Conservation (phyloP, 2,888 invertebrate species). For the Theristus sp. region DNA sequence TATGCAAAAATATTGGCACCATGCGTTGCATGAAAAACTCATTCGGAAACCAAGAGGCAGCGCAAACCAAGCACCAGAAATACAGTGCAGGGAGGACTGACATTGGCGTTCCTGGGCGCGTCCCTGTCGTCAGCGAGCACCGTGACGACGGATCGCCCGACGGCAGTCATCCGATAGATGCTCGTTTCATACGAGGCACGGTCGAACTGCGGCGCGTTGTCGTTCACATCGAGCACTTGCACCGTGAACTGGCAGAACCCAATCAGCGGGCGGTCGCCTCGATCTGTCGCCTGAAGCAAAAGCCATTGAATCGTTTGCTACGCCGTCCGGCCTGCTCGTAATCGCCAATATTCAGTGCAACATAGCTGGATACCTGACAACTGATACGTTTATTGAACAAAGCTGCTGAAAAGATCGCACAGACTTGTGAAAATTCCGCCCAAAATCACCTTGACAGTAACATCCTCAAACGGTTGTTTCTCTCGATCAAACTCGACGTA, state of each 20-base stretch:
- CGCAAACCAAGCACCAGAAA: too few species aligned
- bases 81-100: too few species aligned
- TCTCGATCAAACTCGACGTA: conserved; percentile 27
- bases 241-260: conserved; percentile 97
- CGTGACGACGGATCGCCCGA: conserved; percentile 14
- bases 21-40: too few species aligned
- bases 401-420: too few species aligned
- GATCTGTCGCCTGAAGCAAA: conserved; percentile 65
- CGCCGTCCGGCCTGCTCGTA: too few species aligned
- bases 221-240: conserved; percentile 96
- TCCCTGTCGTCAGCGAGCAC: conserved; percentile 25
- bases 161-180: conserved; percentile 13
- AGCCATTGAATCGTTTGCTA: neutral
- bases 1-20: too few species aligned
- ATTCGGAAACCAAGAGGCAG: too few species aligned
- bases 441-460: conserved; percentile 21
- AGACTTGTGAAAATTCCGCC: too few species aligned
- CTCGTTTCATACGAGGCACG: conserved; percentile 26
- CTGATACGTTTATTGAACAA: too few species aligned
- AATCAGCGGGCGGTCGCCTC: conserved; percentile 89
- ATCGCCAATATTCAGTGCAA: too few species aligned
- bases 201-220: conserved; percentile 86
- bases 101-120: conserved; percentile 18
- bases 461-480: conserved; percentile 20
- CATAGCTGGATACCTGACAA: too few species aligned